Base-by-base conservation (phyloP, 1,140 invertebrate species). In the Aphaenogaster ashmeadi region DNA sequence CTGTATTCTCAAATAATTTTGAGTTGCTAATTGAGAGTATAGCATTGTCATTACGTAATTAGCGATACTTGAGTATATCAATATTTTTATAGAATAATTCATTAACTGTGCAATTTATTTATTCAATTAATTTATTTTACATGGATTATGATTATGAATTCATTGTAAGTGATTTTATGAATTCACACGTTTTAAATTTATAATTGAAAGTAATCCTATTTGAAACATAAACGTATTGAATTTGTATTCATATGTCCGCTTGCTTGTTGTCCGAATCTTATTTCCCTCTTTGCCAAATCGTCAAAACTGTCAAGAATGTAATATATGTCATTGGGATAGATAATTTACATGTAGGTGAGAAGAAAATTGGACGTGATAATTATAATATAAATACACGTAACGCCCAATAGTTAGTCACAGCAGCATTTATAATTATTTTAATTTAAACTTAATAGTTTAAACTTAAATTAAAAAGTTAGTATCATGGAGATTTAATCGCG, bases 221-320 rank as follows among this genome's bases (percentile, higher is more conserved):
- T 36, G 27, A 47, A 36, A 33, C 18, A 47, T 15, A 27, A 56
- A 36, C 7, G 33, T 50, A 15, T 66, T 21, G 15, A 41, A 64
- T 69, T 67, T 75, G 41, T 86, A 62, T 38, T 87, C 18, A 87
- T 54, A 52, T 66, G 64, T 79, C 18, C 8, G 21, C 83, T 87
- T 50, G 74, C 60, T 80, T 90, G 62, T 75, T 80, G 58, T 90
- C 54, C 54, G 38, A 89, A 58, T 81, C 69, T 77, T 56, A 33
- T 87, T 90, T 71, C 41, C 56, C 58, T 67, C n/a, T 74, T 72
- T 54, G 74, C 44, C 58, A 85, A 83, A 62, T 83, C 62, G 77
- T 88, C 60, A 88, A 86, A 66, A 87, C 66, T 87, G 33, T 21
- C 27, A 36, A 83, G 11, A 47, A 47, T 72, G 47, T 21, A 27